Percentiles rank a stretch among this genome's conserved stretches.
phyloP scores from a whole-genome alignment of 2,888 invertebrate genomes.

The Hedychridium roseum region DNA sequence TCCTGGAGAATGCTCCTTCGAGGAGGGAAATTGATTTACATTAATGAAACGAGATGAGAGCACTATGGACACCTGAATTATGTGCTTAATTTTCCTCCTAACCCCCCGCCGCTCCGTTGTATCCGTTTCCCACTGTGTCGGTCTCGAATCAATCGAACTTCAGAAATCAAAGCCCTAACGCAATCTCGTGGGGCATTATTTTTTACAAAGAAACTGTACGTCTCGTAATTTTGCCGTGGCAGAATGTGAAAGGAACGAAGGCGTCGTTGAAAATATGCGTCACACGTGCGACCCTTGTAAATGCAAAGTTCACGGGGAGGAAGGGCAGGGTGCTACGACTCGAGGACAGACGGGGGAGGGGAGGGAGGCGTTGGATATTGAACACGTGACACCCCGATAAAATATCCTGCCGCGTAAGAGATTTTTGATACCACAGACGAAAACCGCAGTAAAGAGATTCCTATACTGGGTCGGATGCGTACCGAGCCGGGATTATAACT shows the following conservation, averaged over 20 bases:
- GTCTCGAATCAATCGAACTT: neutral
- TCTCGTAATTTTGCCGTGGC: too few species aligned
- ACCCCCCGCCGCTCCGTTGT: constrained; percentile 13
- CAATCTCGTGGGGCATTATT: too few species aligned
- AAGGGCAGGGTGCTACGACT: neutral
- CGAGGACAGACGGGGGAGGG: neutral
- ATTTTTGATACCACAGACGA: constrained; percentile 18
- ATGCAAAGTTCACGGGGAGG: constrained; percentile 24
- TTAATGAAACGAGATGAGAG: constrained; percentile 26
- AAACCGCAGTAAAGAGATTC: constrained; percentile 5
- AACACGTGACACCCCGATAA: constrained; percentile 24
- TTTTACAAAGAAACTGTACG: too few species aligned
- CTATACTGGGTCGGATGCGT: too few species aligned
- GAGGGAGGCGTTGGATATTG: constrained; percentile 14
- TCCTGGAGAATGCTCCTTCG: constrained; percentile 12
- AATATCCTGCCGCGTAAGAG: constrained; percentile 21
- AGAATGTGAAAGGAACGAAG: constrained; percentile 20
- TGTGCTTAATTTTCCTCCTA: constrained; percentile 23
- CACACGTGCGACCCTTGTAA: constrained; percentile 29
- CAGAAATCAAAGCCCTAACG: neutral
- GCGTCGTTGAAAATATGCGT: constrained; percentile 20
- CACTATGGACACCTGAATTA: constrained; percentile 24
- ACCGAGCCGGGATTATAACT: neutral
- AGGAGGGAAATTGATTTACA: constrained; percentile 27
- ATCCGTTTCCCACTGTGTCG: constrained; percentile 17